Percentiles rank a stretch among this genome's conserved stretches.
These are phyloP conservation scores for Triops longicaudatus DNA, from an alignment of 1,140 invertebrate species.

Conservation along the genomic window DNA sequence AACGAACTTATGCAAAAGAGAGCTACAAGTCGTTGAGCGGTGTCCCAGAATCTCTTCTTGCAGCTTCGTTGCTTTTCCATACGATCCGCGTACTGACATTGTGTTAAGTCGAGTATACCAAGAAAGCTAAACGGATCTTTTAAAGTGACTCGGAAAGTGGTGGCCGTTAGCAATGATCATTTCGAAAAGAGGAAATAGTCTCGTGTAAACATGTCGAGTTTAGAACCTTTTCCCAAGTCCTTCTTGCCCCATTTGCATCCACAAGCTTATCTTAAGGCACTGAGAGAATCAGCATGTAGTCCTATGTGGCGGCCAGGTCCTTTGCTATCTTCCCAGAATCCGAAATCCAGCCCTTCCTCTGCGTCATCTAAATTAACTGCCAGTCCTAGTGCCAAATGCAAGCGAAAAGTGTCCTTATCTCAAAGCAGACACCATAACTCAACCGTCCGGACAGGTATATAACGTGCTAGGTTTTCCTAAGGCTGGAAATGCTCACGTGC, in stretches of 20 bases:
- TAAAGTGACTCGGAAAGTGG: neutral
- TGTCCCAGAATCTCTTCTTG: too few species aligned
- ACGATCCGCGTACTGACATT: neutral
- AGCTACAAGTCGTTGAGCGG: too few species aligned
- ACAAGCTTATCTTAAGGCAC: neutral
- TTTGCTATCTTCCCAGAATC: neutral
- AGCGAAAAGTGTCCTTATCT: neutral
- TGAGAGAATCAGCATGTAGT: neutral
- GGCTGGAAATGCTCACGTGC: neutral
- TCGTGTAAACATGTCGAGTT: neutral
- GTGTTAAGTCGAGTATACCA: neutral
- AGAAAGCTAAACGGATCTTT: neutral
- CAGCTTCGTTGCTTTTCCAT: too few species aligned
- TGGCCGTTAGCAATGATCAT: neutral
- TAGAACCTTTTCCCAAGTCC: neutral
- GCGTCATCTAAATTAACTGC: neutral
- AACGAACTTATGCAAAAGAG: too few species aligned
- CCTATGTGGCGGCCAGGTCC: neutral
- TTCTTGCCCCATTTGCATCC: slow-evolving; percentile 2
- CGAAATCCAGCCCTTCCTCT: neutral
- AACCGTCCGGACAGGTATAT: neutral
- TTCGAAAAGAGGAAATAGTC: neutral
- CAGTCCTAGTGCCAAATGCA: neutral
- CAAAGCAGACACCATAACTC: neutral
- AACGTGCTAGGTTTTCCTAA: neutral